Percentiles rank a stretch among this genome's conserved stretches.
phyloP scores from a whole-genome alignment of 2,888 invertebrate species.

The Merodon equestris region DNA sequence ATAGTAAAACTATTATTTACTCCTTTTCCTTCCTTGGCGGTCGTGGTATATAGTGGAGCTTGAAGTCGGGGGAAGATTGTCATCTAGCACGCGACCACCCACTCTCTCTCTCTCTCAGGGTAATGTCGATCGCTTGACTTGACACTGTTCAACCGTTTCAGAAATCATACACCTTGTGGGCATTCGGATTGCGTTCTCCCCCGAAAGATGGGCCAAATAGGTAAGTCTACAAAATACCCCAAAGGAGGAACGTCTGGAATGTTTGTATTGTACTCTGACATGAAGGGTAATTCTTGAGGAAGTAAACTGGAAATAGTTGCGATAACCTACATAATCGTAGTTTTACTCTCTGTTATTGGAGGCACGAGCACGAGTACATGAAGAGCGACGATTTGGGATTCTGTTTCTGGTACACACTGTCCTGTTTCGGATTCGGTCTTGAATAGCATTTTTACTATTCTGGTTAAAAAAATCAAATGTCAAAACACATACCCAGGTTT shows the following conservation, averaged over 20 bases:
- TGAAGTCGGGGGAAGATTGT: conserved; percentile 44
- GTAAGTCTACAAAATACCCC: conserved; percentile 44
- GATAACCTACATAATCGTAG: conserved; percentile 52
- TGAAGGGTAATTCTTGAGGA: conserved; percentile 21
- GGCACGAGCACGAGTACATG: no score
- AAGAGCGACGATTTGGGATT: no score
- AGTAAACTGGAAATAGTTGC: conserved; percentile 56
- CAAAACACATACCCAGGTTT: no score
- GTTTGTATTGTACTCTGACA: conserved; percentile 45
- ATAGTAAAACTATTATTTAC: conserved; percentile 58
- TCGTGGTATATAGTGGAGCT: no score
- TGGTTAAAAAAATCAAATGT: no score
- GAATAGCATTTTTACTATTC: no score
- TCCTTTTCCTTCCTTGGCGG: conserved; percentile 18
- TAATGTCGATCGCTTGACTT: conserved; percentile 61
- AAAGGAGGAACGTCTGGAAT: conserved; percentile 46
- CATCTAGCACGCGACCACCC: conserved; percentile 61
- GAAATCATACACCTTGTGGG: conserved; percentile 18
- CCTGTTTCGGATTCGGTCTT: no score
- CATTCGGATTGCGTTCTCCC: conserved; percentile 37
- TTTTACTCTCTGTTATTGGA: conserved; percentile 20
- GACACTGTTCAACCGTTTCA: conserved; percentile 50
- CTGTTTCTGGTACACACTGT: no score
- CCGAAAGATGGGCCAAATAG: conserved; percentile 28
- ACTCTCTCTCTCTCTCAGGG: conserved; percentile 39